Evolutionary conservation across 1,140 invertebrate species (phyloP), one percentile per base, ranked within the genome.

Genomic region (Drosophila ogumai): DNA sequence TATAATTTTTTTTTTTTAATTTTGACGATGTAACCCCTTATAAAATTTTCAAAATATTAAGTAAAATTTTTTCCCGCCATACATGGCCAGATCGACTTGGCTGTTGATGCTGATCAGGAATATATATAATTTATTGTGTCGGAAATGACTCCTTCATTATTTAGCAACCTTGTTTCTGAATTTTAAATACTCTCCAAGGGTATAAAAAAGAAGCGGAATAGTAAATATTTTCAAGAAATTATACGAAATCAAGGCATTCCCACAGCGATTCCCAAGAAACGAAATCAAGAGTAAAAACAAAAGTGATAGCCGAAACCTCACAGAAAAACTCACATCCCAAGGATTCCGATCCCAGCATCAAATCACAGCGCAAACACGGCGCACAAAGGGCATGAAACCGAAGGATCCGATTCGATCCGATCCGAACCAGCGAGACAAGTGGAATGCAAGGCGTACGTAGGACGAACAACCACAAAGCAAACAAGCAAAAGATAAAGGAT

Each of bases 251-350:
- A 44, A 58, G 71, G 68, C 43, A 81, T 84, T 81, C 73, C 77
- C 84, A 90, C 66, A 68, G 60, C 38, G 58, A 22, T 58, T 54
- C 40, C 31, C 41, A 34, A 15, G 41, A 56, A 56, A 50, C 34
- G 64, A 90, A 88, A 88, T 85, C 63, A 81, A 88, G 88, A 88
- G 78, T 90, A 90, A 90, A 88, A 88, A 85, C 58, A 88, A 88
- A 90, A 81, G 81, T 90, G 77, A 88, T 88, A 75, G 57, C 67
- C 66, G 72, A 79, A 88, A 74, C 64, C 60, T 64, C 47, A 63
- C 76, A 47, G 32, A 80, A 46, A n/a, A 22, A 61, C 41, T 36
- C 43, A 43, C 40, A 55, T 60, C 41, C 56, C 63, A n/a, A 19
- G 28, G 58, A 78, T 54, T 40, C 65, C 63, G 28, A 54, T 44